phyloP scores from a whole-genome alignment of 30 jellyfish, hydroid and myxozoan genomes.

The Pseudorhiza aurosa region DNA sequence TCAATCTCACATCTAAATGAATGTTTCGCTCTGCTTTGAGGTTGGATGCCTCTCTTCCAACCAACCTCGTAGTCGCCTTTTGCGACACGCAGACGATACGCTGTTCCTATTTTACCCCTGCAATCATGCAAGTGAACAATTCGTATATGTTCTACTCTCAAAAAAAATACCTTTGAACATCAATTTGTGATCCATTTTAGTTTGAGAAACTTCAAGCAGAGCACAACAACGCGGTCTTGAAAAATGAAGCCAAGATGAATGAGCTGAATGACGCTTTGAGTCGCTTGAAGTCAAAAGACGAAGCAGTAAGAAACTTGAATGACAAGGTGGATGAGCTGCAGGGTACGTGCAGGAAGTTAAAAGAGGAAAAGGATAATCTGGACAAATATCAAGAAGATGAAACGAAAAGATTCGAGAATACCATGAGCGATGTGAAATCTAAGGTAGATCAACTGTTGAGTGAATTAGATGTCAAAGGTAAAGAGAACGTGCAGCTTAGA shows the following conservation, averaged over 20 bases:
- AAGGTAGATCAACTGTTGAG: slow-evolving; percentile 1
- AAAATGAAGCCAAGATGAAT: background rate
- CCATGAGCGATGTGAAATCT: slow-evolving; percentile 12
- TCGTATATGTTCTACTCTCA: no score
- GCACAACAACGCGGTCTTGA: background rate
- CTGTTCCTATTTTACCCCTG: no score
- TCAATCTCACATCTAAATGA: no score
- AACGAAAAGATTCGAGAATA: slow-evolving; percentile 9
- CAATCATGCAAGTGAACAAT: no score
- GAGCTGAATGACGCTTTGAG: slow-evolving; percentile 9
- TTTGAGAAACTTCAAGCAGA: slow-evolving; percentile 12
- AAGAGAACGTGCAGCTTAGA: slow-evolving; percentile 63
- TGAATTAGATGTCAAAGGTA: slow-evolving; percentile 22
- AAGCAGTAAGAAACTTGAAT: slow-evolving; percentile 26
- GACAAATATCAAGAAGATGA: slow-evolving; percentile 5
- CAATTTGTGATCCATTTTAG: slow-evolving; percentile 6
- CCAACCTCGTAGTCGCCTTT: no score
- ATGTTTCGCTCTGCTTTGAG: no score
- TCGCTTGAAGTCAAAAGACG: background rate
- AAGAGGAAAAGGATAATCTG: slow-evolving; percentile 39
- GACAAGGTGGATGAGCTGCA: slow-evolving; percentile 27
- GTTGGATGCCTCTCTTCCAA: no score
- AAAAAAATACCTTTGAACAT: no score
- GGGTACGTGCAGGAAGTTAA: slow-evolving; percentile 60
- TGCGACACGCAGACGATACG: no score